Evolutionary conservation across 2,797 vertebrate genomes (phyloP).

Genomic region (Intellagama lesueurii): DNA sequence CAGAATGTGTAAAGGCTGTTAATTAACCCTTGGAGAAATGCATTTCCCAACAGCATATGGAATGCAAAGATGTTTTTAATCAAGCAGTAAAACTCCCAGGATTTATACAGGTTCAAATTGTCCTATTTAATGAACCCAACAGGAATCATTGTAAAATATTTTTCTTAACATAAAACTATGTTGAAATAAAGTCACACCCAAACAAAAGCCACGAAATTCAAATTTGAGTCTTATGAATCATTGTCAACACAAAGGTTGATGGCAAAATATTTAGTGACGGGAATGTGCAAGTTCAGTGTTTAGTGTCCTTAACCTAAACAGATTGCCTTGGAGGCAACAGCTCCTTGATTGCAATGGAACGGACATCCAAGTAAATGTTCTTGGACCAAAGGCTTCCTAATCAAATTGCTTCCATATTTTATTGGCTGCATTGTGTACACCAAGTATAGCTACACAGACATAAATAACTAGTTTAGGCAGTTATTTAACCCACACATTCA

Average conservation of each 20-base stretch:
- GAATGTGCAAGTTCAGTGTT: neutral
- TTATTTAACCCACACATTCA: neutral
- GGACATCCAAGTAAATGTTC: neutral
- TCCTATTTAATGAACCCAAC: conserved; percentile 69
- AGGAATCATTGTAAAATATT: conserved; percentile 71
- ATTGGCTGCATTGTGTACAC: neutral
- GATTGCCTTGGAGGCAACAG: conserved; percentile 8
- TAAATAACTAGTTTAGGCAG: neutral
- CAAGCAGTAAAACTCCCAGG: conserved; percentile 74
- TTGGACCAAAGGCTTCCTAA: neutral
- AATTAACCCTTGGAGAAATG: conserved; percentile 83
- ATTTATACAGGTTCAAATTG: conserved; percentile 71
- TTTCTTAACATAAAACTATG: conserved; percentile 41
- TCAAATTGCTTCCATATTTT: neutral
- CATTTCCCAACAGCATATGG: conserved; percentile 75
- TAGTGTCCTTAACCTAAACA: neutral
- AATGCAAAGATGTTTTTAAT: conserved; percentile 79
- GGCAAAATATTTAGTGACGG: neutral
- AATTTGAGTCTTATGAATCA: conserved; percentile 47
- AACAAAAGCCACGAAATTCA: conserved; percentile 63
- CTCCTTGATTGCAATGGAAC: neutral
- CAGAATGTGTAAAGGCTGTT: conserved; percentile 77
- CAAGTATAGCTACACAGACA: neutral
- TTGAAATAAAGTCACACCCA: conserved; percentile 63
- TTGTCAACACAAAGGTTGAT: conserved; percentile 33